These are phyloP conservation scores for Dendrophyllia cribrosa DNA, from an alignment of 64 coral and sea anemone species.

Conservation along the genomic window DNA sequence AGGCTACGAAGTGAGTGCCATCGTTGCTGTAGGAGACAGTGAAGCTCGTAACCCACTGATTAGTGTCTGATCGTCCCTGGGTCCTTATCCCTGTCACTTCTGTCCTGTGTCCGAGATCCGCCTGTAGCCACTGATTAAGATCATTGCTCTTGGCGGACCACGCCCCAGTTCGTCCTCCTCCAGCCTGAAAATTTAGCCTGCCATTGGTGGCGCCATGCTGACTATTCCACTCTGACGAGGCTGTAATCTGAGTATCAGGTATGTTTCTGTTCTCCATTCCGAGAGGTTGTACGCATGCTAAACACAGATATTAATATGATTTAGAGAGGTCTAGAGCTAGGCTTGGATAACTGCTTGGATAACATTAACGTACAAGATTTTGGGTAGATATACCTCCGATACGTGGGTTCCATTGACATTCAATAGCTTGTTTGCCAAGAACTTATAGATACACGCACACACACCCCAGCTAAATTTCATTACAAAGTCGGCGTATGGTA, in stretches of 20 bases:
- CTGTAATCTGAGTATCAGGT: neutral
- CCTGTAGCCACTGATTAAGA: slow-evolving; percentile 6
- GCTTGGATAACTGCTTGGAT: too few species aligned
- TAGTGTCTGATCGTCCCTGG: neutral
- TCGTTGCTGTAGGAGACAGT: neutral
- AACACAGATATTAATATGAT: too few species aligned
- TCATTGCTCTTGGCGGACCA: neutral
- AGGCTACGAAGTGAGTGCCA: neutral
- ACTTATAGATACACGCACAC: too few species aligned
- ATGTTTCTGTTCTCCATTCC: slow-evolving; percentile 1
- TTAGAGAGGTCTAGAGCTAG: too few species aligned
- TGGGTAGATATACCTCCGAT: too few species aligned
- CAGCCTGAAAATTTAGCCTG: slow-evolving; percentile 10
- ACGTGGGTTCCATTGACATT: too few species aligned
- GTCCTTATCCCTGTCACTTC: neutral
- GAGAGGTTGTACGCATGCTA: neutral
- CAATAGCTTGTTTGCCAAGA: too few species aligned
- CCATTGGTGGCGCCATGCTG: neutral
- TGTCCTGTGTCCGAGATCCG: neutral
- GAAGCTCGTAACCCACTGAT: neutral
- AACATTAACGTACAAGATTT: too few species aligned
- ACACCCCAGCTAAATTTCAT: too few species aligned
- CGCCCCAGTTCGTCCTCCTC: neutral
- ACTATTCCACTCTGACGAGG: neutral
- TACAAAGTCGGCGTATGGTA: too few species aligned